These are phyloP conservation scores for Erannis defoliaria DNA, from an alignment of 2,888 invertebrate species.

Conservation along the genomic window DNA sequence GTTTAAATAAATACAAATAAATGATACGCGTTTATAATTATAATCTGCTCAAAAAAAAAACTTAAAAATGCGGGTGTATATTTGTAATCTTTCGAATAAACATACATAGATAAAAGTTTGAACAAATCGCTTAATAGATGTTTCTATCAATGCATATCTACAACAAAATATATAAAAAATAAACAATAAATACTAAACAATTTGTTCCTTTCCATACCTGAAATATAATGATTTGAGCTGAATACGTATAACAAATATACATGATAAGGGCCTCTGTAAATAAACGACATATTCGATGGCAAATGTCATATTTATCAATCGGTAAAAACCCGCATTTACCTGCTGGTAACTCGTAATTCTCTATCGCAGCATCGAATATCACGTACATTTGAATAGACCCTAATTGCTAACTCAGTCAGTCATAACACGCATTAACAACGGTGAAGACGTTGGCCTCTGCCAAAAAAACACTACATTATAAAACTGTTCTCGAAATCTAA, in stretches of 20 bases:
- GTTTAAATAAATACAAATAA: constrained; percentile 5
- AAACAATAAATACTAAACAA: constrained; percentile 13
- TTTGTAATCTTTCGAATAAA: background rate
- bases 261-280: constrained; percentile 12
- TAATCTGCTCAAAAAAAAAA: background rate
- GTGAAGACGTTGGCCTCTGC: background rate
- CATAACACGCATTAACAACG: constrained; percentile 5
- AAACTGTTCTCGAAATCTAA: constrained; percentile 33
- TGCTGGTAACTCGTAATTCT: too few species aligned
- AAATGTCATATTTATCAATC: background rate
- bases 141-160: background rate
- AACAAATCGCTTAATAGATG: background rate
- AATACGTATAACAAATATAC: constrained; percentile 52
- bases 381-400: constrained; percentile 3
- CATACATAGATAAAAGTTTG: background rate
- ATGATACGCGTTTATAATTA: background rate
- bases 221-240: constrained; percentile 47
- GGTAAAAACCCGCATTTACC: background rate
- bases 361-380: background rate
- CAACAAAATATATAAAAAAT: constrained; percentile 4
- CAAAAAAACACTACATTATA: constrained; percentile 7
- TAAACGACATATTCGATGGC: background rate
- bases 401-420: constrained; percentile 7
- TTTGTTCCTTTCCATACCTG: constrained; percentile 25
- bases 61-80: background rate